Base-by-base conservation (phyloP, 2,113 vertebrate species). In the Meleagris gallopavo region DNA sequence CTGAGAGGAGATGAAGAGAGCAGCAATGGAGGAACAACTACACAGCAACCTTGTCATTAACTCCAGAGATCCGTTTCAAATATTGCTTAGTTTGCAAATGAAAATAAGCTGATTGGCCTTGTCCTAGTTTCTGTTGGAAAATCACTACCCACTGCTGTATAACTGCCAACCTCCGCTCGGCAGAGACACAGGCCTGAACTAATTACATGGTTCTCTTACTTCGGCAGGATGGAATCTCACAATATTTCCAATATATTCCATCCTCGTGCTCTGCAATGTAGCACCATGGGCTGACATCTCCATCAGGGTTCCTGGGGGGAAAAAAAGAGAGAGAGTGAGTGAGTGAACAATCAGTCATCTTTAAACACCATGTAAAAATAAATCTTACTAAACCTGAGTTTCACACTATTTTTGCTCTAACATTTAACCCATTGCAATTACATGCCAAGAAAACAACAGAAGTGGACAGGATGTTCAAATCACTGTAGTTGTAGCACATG, bases 211-310 rank as follows among this genome's bases (percentile, higher is more conserved):
- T 41, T 62, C 58, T 60, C 99, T 99, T 98, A 99, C 99, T 99
- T 96, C 98, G 98, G 92, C 99, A 99, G 27, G 98, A 98, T 3
- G 99, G 98, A 90, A 99, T 99, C 96, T 99, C 98, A 66, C 99
- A 99, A 97, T 99, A 99, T 91, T 98, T 99, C 99, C 99, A 99
- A 96, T 99, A 99, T 94, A 99, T 98, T 11, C 99, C 98, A 4
- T 99, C 99, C 58, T 99, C 99, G 0, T 99, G 98, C 75, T 99
- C 99, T 2, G 99, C 98, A 81, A 99, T 98, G 57, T 99, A 99
- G 96, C 99, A 99, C 99, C 99, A 99, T 0, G 99, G 99, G 95
- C 99, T 99, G 83, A 99, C 99, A 15, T 99, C 99, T 52, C 99
- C 99, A 62, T 99, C 99, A 3, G 99, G 99, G 86, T 99, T 99